Conservation (phyloP, 2,888 invertebrate species). For the Palloptera scutellata region DNA sequence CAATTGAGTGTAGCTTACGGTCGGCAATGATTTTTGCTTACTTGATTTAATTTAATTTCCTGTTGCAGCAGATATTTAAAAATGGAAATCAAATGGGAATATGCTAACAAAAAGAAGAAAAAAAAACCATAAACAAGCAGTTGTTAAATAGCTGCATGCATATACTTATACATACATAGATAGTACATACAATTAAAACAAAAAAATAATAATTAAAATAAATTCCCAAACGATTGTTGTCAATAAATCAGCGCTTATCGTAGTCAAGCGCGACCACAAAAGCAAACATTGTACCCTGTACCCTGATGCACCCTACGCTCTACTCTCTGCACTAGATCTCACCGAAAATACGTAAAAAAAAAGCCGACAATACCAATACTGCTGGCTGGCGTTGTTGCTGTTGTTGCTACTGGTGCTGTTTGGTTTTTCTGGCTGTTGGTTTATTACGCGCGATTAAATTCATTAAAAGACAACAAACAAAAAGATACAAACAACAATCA, state of each 20-base stretch:
- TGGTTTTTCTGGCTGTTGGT: slow-evolving; percentile 43
- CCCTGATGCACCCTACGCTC: too few relatives aligned
- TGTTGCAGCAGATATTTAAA: too few relatives aligned
- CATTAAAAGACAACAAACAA: slow-evolving; percentile 53
- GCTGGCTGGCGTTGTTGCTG: not conserved
- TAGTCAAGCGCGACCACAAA: slow-evolving; percentile 1
- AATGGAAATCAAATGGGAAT: not conserved
- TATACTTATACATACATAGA: too few relatives aligned
- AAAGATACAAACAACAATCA: slow-evolving; percentile 36
- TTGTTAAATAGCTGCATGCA: too few relatives aligned
- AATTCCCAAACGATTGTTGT: slow-evolving; percentile 37
- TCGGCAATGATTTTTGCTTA: too few relatives aligned
- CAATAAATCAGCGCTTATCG: slow-evolving; percentile 61
- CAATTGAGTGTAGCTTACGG: too few relatives aligned
- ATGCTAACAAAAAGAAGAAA: not conserved
- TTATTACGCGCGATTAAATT: slow-evolving; percentile 59
- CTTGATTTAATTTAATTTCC: too few relatives aligned
- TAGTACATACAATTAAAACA: too few relatives aligned
- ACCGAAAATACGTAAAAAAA: not conserved
- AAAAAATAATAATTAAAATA: slow-evolving; percentile 9
- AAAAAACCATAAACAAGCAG: too few relatives aligned
- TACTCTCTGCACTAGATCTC: not conserved
- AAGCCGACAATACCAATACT: slow-evolving; percentile 1
- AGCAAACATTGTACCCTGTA: not conserved
- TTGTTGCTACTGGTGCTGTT: slow-evolving; percentile 19